Evolutionary conservation across 2,888 invertebrate genomes (phyloP), one percentile per base, ranked within the genome.

Genomic region (Dynastes maya): DNA sequence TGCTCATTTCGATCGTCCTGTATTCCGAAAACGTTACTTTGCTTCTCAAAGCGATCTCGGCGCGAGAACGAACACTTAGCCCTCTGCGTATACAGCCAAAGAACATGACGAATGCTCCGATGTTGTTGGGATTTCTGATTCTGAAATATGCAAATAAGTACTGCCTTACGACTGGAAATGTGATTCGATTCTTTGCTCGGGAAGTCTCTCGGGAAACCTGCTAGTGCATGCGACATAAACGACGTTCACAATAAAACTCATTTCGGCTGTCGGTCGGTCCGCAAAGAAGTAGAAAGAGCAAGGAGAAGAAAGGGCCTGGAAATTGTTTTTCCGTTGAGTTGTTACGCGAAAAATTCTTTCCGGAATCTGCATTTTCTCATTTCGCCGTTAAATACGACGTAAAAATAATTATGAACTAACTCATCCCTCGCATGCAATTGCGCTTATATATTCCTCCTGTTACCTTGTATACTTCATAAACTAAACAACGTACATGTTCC

Each of bases 131-230:
- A 79, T 77, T 79, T 76, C 79, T 79, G 79, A 79, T 79, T 79
- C 79, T 79, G 79, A 79, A 79, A 79, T 79, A 79, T 77, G 79
- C 72, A 79, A 77, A 79, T 77, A 79, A 79, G 79, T 71, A 65
- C 63, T 32, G 71, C 53, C 77, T 37, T 71, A 72, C 76, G 72
- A 53, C 76, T 64, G 71, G 58, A 72, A 79, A 76, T 79, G 72
- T 79, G 79, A 79, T 79, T 79, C 79, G 77, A 79, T 71, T 79
- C 79, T 71, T 55, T 74, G 74, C 78, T 64, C 63, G 71, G 71
- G 49, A 45, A 53, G 64, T 78, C 77, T 70, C 77, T 70, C 61
- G 77, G 77, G 77, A 71, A 45, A 63, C 58, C 71, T 71, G 77
- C 70, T 64, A 71, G 71, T 78, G 77, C 77, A 78, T 78, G 58